Evolutionary conservation across 1,140 invertebrate species (phyloP), one percentile per base, ranked within the genome.

Genomic region (Anthonomus grandis): DNA sequence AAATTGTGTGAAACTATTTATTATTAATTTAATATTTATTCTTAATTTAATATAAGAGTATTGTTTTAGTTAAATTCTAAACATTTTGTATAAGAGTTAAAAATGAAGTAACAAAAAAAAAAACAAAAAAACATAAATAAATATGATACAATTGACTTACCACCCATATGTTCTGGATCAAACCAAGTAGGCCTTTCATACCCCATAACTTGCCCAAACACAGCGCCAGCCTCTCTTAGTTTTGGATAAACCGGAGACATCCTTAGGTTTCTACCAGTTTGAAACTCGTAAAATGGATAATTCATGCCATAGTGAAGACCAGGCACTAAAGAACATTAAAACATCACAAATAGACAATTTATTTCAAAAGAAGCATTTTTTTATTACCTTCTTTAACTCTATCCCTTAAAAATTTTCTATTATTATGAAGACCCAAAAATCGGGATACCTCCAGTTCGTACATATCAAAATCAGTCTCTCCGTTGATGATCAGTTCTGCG

Each of bases 141-240:
- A 12, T 9, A 17, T 23, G 31, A 13, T 39, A 8, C 8, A 6
- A 21, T 41, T 17, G 23, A 0, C 8, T 70, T 70, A 85, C 84
- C 82, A 37, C 78, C 63, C 42, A 76, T 74, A 45, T 79, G 68
- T 56, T 75, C 66, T 21, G 74, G 70, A 60, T 91, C 84, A 76
- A 97, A 99, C 84, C 91, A 98, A 27, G 91, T 85, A 0, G 96
- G 92, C 62, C 96, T 78, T 74, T 99, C 97, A 73, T 98, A 99
- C 1, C 95, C 96, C 93, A 98, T 98, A 21, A 93, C 93, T 75
- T 98, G 95, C 6, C 93, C 93, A 78, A 98, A 99, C 9, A 96
- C 87, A n/a, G 93, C 97, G 0, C 96, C 96, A 25, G 88, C 89
- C 70, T 91, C 87, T 69, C 89, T 83, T 1, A 98, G 75, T 57